Evolutionary conservation across 2,888 invertebrate genomes (phyloP).

Genomic region (Acheta domesticus): DNA sequence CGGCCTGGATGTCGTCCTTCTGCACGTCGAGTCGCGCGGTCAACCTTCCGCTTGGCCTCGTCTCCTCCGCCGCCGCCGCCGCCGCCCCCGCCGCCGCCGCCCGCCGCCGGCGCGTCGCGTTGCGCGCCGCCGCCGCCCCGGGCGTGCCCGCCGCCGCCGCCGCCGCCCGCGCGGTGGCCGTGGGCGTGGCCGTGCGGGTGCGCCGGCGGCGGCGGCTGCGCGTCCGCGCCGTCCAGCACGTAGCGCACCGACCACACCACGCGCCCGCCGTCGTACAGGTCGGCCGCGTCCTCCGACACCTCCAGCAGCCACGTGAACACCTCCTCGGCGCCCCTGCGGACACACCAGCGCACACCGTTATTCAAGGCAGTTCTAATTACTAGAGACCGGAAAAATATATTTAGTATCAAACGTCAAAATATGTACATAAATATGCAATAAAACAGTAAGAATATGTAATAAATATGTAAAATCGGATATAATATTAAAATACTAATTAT

Average conservation of each 20-base stretch:
- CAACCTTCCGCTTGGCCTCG: conserved; percentile 57
- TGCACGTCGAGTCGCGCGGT: conserved; percentile 83
- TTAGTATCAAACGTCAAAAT: too few relatives aligned
- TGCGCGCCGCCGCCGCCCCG: conserved; percentile 44
- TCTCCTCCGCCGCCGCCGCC: conserved; percentile 42
- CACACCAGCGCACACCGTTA: not conserved
- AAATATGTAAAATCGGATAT: too few relatives aligned
- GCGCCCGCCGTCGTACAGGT: conserved; percentile 75
- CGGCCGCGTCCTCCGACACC: conserved; percentile 74
- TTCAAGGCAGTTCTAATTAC: too few relatives aligned
- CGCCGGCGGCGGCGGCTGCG: conserved; percentile 20
- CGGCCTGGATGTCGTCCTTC: conserved; percentile 91
- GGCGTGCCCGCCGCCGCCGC: not conserved
- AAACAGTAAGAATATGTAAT: too few relatives aligned
- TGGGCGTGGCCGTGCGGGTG: conserved; percentile 23
- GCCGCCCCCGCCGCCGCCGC: conserved; percentile 46
- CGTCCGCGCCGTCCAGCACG: conserved; percentile 47
- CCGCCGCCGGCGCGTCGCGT: conserved; percentile 45
- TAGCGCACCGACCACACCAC: conserved; percentile 84
- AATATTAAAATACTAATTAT: too few relatives aligned
- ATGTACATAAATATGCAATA: too few relatives aligned
- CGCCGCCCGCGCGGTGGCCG: conserved; percentile 18
- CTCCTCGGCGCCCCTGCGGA: conserved; percentile 60
- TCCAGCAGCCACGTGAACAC: conserved; percentile 89
- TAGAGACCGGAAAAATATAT: too few relatives aligned